Conservation (phyloP, 2,888 invertebrate genomes). For the Crematogaster levior region DNA sequence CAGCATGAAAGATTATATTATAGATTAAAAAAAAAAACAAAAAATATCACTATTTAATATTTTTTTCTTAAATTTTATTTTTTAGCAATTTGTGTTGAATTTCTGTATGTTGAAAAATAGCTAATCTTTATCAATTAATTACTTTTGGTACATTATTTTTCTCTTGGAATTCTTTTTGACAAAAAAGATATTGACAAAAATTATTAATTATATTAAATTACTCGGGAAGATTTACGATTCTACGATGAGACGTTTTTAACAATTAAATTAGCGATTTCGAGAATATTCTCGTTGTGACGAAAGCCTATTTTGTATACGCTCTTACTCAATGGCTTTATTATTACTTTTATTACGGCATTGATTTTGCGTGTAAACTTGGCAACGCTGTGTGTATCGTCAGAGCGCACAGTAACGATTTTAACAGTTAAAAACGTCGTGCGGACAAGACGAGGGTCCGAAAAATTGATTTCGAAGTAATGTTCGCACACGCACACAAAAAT, state of each 20-base stretch:
- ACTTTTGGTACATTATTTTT: not conserved
- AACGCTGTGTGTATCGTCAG: conserved; percentile 43
- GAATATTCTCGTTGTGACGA: not conserved
- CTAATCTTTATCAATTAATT: too few species aligned
- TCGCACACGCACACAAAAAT: not conserved
- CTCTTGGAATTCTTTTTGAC: not conserved
- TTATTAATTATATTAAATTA: not conserved
- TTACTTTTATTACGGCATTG: conserved; percentile 53
- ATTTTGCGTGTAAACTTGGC: conserved; percentile 55
- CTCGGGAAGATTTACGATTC: not conserved
- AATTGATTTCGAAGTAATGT: conserved; percentile 34
- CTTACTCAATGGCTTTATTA: conserved; percentile 44
- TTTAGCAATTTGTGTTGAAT: not conserved
- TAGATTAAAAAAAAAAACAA: not conserved
- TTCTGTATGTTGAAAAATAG: not conserved
- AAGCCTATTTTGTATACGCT: not conserved
- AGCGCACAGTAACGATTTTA: conserved; percentile 46
- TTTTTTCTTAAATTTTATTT: not conserved
- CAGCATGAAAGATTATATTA: not conserved
- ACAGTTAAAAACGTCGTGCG: conserved; percentile 45
- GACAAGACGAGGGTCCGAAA: conserved; percentile 35
- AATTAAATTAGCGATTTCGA: not conserved
- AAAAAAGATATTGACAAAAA: not conserved
- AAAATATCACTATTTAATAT: not conserved
- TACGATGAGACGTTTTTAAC: not conserved